phyloP scores from a whole-genome alignment of 2,113 vertebrate genomes.

The Poecilia latipinna region DNA sequence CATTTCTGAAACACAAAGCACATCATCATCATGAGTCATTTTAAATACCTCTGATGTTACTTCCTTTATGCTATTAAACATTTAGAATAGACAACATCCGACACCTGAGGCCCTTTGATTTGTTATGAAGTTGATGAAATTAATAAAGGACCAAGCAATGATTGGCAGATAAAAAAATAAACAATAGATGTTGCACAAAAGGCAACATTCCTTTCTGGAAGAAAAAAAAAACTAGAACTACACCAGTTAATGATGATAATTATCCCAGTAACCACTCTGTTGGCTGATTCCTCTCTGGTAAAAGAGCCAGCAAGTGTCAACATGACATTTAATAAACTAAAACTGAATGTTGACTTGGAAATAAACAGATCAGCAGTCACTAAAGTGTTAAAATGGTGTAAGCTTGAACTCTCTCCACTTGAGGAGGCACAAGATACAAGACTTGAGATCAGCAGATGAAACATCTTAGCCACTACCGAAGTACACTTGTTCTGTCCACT shows the following conservation, averaged over 20 bases:
- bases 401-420: too few relatives aligned
- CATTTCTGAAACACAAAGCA: constrained; percentile 86
- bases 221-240: not conserved
- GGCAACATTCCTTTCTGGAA: not conserved
- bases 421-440: too few relatives aligned
- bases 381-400: too few relatives aligned
- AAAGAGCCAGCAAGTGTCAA: not conserved
- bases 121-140: not conserved
- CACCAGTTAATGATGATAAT: not conserved
- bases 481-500: too few relatives aligned
- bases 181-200: not conserved
- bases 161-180: not conserved
- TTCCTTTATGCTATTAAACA: not conserved
- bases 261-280: not conserved
- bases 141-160: not conserved
- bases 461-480: too few relatives aligned
- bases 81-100: not conserved
- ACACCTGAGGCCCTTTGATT: not conserved
- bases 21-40: constrained; percentile 9
- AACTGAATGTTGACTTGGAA: not conserved
- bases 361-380: not conserved
- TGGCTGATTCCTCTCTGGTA: not conserved
- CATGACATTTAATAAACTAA: not conserved
- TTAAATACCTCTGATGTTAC: not conserved
- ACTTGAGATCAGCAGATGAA: too few relatives aligned